A percentile compares a stretch with the other conserved stretches of the same genome.
Evolutionary conservation across 1,140 invertebrate species (phyloP).

Genomic region (Nephotettix cincticeps): DNA sequence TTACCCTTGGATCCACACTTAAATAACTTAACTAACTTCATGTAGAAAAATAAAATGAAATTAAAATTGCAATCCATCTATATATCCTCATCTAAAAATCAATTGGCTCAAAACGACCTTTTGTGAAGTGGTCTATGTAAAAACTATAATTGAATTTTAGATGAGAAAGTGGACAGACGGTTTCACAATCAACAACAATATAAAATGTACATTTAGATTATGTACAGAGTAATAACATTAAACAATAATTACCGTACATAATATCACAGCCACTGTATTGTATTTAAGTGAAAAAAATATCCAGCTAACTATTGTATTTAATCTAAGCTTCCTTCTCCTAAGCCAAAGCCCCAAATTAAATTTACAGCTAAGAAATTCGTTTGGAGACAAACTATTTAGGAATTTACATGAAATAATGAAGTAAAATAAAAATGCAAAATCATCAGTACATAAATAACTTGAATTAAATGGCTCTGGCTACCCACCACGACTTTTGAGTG

Average conservation of each 20-base stretch:
- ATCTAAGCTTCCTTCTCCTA: background rate
- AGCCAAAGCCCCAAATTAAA: background rate
- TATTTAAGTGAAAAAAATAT: slow-evolving; percentile 8
- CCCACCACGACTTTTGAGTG: background rate
- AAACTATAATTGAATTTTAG: no score
- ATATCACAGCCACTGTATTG: slow-evolving; percentile 20
- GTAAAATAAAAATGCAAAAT: background rate
- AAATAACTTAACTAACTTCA: background rate
- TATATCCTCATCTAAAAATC: background rate
- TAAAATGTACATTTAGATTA: background rate
- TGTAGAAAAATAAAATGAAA: background rate
- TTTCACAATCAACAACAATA: background rate
- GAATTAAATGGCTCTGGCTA: no score
- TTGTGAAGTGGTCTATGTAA: no score
- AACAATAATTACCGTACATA: background rate
- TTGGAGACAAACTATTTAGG: no score
- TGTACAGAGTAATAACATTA: background rate
- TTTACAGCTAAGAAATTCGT: no score
- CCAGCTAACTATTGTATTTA: background rate
- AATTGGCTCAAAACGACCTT: no score
- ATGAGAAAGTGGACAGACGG: background rate
- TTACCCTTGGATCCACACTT: background rate
- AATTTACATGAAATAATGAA: background rate
- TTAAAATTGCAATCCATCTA: no score
- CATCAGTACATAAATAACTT: no score